Evolutionary conservation across 2,888 invertebrate genomes (phyloP), one percentile per base, ranked within the genome.

Genomic region (Eustalomyia histrio): DNA sequence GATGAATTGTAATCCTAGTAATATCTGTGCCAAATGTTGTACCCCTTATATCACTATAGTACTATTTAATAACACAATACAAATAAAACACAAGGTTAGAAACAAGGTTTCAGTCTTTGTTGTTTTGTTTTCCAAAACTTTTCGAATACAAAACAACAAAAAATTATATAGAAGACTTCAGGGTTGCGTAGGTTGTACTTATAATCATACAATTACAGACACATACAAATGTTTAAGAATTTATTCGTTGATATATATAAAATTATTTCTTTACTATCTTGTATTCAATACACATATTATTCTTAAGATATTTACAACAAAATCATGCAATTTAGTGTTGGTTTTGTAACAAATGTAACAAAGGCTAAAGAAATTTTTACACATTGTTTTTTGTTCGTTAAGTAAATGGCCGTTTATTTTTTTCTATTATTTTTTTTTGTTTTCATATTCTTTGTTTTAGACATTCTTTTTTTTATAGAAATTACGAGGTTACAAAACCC

Each of bases 291-390:
- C n/a, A 47, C 43, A 47, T 10, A 47, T 47, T n/a, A n/a, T n/a
- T 47, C n/a, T 47, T n/a, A 47, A n/a, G n/a, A 47, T 47, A n/a
- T 39, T 39, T 47, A 47, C 4, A 47, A 47, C n/a, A 47, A 47
- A 47, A n/a, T 47, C 43, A n/a, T 47, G 43, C 12, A 47, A n/a
- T n/a, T 47, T 47, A 5, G n/a, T n/a, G 14, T 47, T 47, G 9
- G 39, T 39, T n/a, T 14, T 12, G 39, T 39, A n/a, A 47, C 2
- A 47, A 47, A 47, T 7, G n/a, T n/a, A 47, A 47, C 43, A 47
- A 47, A 47, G 43, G 43, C 43, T 12, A n/a, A n/a, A n/a, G 14
- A n/a, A n/a, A 47, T 47, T 2, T 47, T 47, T n/a, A 47, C n/a
- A 12, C 39, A 39, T 39, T 10, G n/a, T 14, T 43, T 47, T 47